Base-by-base conservation (phyloP, 2,888 invertebrate genomes). In the Agrochola circellaris region DNA sequence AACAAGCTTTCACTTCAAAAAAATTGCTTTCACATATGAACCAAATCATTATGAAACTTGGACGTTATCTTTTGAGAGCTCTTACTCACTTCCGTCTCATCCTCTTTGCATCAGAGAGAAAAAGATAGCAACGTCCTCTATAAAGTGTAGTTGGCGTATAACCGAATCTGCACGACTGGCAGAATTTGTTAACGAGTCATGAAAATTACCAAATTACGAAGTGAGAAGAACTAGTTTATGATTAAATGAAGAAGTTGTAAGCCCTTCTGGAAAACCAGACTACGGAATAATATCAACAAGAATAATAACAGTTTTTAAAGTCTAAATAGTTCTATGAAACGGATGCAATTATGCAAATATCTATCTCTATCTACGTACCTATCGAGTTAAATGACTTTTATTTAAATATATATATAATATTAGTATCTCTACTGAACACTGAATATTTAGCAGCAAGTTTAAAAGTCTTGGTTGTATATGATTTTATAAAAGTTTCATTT, bases 401-500 rank as follows among this genome's bases (percentile, higher is more conserved):
- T 45, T 34, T 34, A 51, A 79, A 73, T 73, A 51, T 78, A 45
- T 42, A 42, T 42, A 42, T 42, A 45, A 4, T 13, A 78, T 77
- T 62, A 77, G 4, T 34, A 62, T n/a, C 8, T 26, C 23, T 79
- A 54, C 17, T 51, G 62, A 74, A 54, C 45, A 64, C 54, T 30
- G 30, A 42, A 48, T 42, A 62, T 20, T 68, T 51, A 54, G 54
- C 26, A 34, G 51, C 38, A 51, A 65, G 62, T 48, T 38, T 51
- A 60, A 38, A 56, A 62, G 34, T 56, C 20, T 80, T 48, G 20
- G 6, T 64, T 65, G 30, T 81, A 81, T 34, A 81, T 42, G 48
- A 58, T 78, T 56, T 54, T 73, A 64, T 78, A 64, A 73, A 73
- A 81, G 30, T 64, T 78, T 38, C 0, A 11, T 60, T 26, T 13